Percentiles rank a stretch among this genome's conserved stretches.
These are phyloP conservation scores for Carcharodon carcharias DNA, from an alignment of 2,797 vertebrate genomes.

Conservation along the genomic window DNA sequence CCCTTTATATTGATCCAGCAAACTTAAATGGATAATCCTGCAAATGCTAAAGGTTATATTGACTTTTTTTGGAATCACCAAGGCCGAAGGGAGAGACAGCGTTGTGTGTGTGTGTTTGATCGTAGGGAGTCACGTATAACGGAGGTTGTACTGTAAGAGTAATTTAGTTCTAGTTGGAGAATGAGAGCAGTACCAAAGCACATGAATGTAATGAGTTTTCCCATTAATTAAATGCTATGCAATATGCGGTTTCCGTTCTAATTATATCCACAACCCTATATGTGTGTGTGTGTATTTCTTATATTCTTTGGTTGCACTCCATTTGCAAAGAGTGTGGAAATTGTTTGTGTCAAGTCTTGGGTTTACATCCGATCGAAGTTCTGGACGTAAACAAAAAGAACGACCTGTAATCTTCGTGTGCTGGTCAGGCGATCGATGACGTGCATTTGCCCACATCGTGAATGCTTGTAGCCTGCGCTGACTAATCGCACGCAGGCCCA, in stretches of 20 bases:
- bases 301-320: neutral
- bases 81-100: neutral
- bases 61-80: constrained; percentile 19
- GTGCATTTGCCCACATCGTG: neutral
- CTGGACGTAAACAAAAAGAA: no score
- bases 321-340: neutral
- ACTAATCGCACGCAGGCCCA: neutral
- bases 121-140: neutral
- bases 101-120: neutral
- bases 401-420: neutral
- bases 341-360: neutral
- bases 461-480: neutral
- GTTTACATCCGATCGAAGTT: neutral
- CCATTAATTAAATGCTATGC: neutral
- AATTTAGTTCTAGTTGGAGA: neutral
- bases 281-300: neutral
- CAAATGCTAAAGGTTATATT: constrained; percentile 45
- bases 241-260: neutral
- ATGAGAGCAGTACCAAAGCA: neutral
- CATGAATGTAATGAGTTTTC: neutral
- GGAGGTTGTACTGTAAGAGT: neutral
- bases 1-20: neutral
- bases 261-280: neutral
- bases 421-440: neutral
- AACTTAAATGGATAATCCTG: constrained; percentile 46